Evolutionary conservation across 2,113 vertebrate genomes (phyloP), one percentile per base, ranked within the genome.

Genomic region (Periophthalmodon schlosseri): DNA sequence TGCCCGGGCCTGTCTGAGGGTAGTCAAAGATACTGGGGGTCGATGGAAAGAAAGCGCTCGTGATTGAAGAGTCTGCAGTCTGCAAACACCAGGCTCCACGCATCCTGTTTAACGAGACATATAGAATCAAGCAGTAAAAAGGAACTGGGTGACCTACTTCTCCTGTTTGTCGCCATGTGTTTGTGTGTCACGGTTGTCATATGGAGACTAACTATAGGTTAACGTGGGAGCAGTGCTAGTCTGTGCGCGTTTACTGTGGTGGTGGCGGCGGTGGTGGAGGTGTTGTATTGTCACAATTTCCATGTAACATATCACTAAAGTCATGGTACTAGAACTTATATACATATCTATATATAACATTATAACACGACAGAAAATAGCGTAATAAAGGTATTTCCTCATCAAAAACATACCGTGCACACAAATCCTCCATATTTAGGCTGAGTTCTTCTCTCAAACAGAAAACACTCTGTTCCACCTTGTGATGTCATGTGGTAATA

Each of bases 61-160:
- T 52, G 5, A 60, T 10, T 2, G 28, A 65, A 47, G 34, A 68
- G 34, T 39, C 34, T 65, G 34, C 34, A 12, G 63, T 82, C 39
- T 74, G 73, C 72, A 83, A 86, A 84, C 74, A 28, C 47, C n/a
- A n/a, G 46, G 39, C 21, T 20, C 33, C 46, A 54, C 46, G 0
- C 33, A 16, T 13, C 15, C 63, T 65, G 28, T 49, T 16, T 18
- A 20, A 73, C 28, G 24, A 65, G 52, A 84, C 76, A 77, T 3
- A 28, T 0, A 2, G 34, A 52, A 73, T 85, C 44, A 47, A 39
- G 7, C 16, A 24, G 28, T 49, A 5, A 71, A 60, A 28, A 78
- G 24, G 66, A 83, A 84, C 52, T 49, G 0, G 21, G 65, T 85
- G 81, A 82, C 69, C 80, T 76, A 84, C 34, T 83, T 85, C 74